A percentile compares a stretch with the other conserved stretches of the same genome.
Evolutionary conservation across 2,113 vertebrate species (phyloP).

Genomic region (Pimephales promelas): DNA sequence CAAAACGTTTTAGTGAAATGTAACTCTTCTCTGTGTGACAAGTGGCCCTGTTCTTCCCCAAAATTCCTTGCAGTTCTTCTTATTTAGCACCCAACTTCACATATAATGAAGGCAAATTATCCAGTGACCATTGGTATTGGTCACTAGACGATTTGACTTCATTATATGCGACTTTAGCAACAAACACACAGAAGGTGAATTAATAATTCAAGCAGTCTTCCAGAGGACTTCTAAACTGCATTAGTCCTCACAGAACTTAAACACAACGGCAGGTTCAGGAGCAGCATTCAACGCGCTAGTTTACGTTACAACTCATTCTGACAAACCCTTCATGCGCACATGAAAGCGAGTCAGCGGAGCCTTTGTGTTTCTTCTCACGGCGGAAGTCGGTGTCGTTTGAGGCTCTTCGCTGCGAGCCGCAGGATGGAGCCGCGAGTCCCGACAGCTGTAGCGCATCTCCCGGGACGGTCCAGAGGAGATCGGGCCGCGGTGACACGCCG

Average conservation of each 20-base stretch:
- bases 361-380: slow-evolving; percentile 14
- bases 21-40: not conserved
- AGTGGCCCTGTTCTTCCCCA: not conserved
- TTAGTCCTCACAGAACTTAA: not conserved
- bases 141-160: not conserved
- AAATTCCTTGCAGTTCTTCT: not conserved
- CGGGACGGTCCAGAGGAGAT: slow-evolving; percentile 78
- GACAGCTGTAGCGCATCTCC: slow-evolving; percentile 78
- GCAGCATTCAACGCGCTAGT: not conserved
- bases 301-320: slow-evolving; percentile 15
- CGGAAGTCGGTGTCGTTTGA: slow-evolving; percentile 23
- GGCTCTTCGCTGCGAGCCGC: not conserved
- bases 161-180: not conserved
- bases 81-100: not conserved
- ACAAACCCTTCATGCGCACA: slow-evolving; percentile 3
- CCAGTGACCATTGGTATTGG: not conserved
- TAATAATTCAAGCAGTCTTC: not conserved
- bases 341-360: not conserved
- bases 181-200: slow-evolving; percentile 2
- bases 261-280: not conserved
- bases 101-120: not conserved
- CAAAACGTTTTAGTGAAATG: not conserved
- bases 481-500: slow-evolving; percentile 75
- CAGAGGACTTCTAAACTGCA: not conserved
- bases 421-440: slow-evolving; percentile 56